Base-by-base conservation (phyloP, 2,113 vertebrate species). In the Abramis brama region DNA sequence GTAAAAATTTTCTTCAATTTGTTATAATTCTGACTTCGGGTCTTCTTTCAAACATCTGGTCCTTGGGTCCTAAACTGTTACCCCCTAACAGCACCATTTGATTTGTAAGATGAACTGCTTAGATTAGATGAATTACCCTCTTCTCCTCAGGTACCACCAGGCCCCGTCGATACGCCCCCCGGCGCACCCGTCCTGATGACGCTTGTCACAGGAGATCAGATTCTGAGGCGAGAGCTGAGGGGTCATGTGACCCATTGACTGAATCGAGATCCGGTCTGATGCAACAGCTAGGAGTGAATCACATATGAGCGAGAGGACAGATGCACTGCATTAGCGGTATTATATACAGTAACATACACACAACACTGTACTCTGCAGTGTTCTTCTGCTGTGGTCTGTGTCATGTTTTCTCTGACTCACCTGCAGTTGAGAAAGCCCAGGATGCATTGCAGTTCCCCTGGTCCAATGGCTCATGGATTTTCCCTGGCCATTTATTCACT, bases 161-260 rank as follows among this genome's bases (percentile, higher is more conserved):
- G 98, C 98, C 0, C 98, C 96, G 0, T 99, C 98, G 0, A 99
- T 90, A 2, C 93, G 95, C 0, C 98, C 98, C 0, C 98, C 98
- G 0, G 87, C 94, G 90, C 97, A 99, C 86, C 98, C 98, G 8
- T 92, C 95, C 93, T 99, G 97, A 91, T 97, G 97, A 11, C 96
- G 95, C 0, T 95, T 98, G 92, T 99, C 96, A 8, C 98, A 99
- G 80, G 97, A 98, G 88, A 99, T 95, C 21, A 99, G 94, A 91
- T 99, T 98, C 91, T 99, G 98, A 1, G 98, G 98, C 0, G 98
- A 99, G 71, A 99, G 93, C 85, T 96, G 94, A 0, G 97, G 97
- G 0, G 95, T 97, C 98, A 99, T 97, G 94, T 98, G 98, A 45
- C 98, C 98, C 98, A 99, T 96, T n/a, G 98, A 99, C 86, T 99